Evolutionary conservation across 2,113 vertebrate genomes (phyloP).

Genomic region (Chloropsis cyanopogon): DNA sequence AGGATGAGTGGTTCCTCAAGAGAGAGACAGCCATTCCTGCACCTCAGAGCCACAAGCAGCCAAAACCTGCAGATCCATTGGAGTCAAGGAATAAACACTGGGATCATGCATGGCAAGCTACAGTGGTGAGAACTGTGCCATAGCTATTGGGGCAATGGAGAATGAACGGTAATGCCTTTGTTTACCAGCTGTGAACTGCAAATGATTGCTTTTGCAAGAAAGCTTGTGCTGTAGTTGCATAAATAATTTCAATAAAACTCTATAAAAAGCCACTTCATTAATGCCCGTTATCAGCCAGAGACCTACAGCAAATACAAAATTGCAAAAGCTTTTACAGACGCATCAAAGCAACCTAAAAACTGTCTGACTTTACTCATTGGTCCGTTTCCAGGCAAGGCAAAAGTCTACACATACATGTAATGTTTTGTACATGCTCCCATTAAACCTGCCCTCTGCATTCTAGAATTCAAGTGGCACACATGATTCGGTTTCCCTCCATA

Average conservation of each 20-base stretch:
- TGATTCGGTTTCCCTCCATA: background rate
- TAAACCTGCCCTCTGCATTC: background rate
- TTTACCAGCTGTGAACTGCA: conserved; percentile 3
- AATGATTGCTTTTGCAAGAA: conserved; percentile 1
- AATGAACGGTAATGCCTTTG: background rate
- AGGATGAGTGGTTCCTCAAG: background rate
- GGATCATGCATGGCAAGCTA: rapidly evolving
- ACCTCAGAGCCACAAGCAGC: background rate
- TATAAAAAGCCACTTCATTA: background rate
- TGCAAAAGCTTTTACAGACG: background rate
- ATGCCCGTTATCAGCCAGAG: background rate
- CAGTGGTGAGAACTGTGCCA: background rate
- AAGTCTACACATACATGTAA: background rate
- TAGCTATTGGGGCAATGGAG: background rate
- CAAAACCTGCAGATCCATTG: background rate
- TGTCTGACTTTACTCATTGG: background rate
- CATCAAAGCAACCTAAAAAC: background rate
- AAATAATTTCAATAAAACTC: background rate
- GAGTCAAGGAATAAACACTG: background rate
- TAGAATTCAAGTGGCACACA: background rate
- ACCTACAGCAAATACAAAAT: background rate
- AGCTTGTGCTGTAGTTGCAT: background rate
- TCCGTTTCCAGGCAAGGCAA: background rate
- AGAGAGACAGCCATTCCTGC: background rate
- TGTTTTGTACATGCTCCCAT: background rate